phyloP scores from a whole-genome alignment of 2,797 vertebrate species.

The Dryobates pubescens region DNA sequence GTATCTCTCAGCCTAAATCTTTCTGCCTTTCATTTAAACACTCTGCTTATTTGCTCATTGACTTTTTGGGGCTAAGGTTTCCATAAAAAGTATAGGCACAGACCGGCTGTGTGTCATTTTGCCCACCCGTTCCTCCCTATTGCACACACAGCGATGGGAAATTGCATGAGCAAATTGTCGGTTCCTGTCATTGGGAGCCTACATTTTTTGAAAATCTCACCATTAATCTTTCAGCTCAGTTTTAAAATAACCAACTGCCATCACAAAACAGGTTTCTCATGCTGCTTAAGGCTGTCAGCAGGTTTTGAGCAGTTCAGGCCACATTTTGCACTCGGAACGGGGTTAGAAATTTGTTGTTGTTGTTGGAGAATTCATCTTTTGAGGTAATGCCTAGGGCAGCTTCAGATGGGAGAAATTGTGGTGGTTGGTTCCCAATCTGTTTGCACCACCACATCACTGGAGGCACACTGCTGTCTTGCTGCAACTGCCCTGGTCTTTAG shows the following conservation, averaged over 20 bases:
- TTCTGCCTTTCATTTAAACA: slow-evolving; percentile 44
- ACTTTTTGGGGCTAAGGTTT: slow-evolving; percentile 51
- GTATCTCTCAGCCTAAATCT: slow-evolving; percentile 32
- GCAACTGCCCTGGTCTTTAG: slow-evolving; percentile 11
- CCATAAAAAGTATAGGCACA: slow-evolving; percentile 22
- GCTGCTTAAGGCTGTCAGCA: slow-evolving; percentile 64
- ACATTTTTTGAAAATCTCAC: slow-evolving; percentile 65
- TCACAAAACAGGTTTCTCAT: slow-evolving; percentile 69
- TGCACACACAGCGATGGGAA: slow-evolving; percentile 58
- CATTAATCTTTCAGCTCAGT: slow-evolving; percentile 70
- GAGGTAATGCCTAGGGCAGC: slow-evolving; percentile 37
- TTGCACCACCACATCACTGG: neutral
- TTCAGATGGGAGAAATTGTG: neutral
- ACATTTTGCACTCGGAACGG: slow-evolving; percentile 27
- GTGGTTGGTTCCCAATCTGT: neutral
- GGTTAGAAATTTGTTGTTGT: slow-evolving; percentile 10
- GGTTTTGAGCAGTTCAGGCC: slow-evolving; percentile 50
- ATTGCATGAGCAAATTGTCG: slow-evolving; percentile 71
- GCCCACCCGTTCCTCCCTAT: slow-evolving; percentile 43
- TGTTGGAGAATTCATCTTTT: slow-evolving; percentile 36
- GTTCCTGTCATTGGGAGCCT: slow-evolving; percentile 55
- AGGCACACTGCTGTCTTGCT: neutral
- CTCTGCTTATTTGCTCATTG: slow-evolving; percentile 39
- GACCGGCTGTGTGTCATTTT: slow-evolving; percentile 11
- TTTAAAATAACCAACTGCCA: slow-evolving; percentile 70